Percentiles rank a stretch among this genome's conserved stretches.
Conservation (phyloP, 2,888 invertebrate genomes). For the Phyto melanocephala region DNA sequence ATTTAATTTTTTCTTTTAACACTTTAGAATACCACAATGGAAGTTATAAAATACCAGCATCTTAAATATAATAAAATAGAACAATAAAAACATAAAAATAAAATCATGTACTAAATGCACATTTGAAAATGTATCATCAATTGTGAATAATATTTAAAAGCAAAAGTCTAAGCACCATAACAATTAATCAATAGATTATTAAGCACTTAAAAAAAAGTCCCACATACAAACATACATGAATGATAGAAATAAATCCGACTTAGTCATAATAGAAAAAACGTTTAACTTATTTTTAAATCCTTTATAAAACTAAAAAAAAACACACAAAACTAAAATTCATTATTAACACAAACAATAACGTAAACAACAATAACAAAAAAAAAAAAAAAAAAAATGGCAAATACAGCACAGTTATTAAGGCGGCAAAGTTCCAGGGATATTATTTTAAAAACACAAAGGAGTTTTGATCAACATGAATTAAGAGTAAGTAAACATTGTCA, state of each 20-base stretch:
- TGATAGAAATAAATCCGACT: slow-evolving; percentile 28
- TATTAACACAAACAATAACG: slow-evolving; percentile 16
- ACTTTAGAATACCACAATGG: slow-evolving; percentile 52
- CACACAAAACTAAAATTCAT: slow-evolving; percentile 28
- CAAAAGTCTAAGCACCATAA: slow-evolving; percentile 34
- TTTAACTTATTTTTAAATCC: slow-evolving; percentile 42
- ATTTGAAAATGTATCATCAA: slow-evolving; percentile 41
- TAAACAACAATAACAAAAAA: background rate
- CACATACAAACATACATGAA: slow-evolving; percentile 31
- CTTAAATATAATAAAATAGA: slow-evolving; percentile 1
- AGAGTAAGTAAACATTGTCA: slow-evolving; percentile 81
- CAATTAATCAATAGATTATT: slow-evolving; percentile 45
- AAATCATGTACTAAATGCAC: slow-evolving; percentile 32
- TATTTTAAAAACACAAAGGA: slow-evolving; percentile 83
- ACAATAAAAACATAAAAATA: slow-evolving; percentile 7
- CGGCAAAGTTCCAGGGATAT: slow-evolving; percentile 93
- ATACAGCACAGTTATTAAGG: slow-evolving; percentile 92
- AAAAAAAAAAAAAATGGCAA: slow-evolving; percentile 83
- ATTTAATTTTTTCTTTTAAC: slow-evolving; percentile 17
- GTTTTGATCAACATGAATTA: slow-evolving; percentile 91
- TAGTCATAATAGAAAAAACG: slow-evolving; percentile 12
- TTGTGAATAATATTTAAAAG: background rate
- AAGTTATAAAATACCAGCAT: slow-evolving; percentile 42
- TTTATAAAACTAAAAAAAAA: slow-evolving; percentile 43
- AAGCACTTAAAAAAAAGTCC: slow-evolving; percentile 16